A percentile compares a stretch with the other conserved stretches of the same genome.
Conservation (phyloP, 1,140 invertebrate genomes). For the Branchinecta lindahli region DNA sequence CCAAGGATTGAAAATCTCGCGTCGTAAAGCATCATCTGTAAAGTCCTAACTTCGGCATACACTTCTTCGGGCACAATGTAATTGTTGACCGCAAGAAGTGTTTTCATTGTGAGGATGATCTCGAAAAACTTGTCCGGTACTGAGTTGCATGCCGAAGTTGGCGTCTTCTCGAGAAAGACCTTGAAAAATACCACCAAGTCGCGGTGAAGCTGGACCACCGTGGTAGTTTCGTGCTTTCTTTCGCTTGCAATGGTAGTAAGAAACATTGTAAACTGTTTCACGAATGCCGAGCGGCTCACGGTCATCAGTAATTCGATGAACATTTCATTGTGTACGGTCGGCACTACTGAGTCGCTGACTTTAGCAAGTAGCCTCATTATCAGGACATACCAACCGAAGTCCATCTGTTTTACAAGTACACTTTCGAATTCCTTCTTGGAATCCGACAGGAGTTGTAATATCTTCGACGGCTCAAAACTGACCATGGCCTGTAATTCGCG, state of each 20-base stretch:
- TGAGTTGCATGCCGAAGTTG: constrained; percentile 12
- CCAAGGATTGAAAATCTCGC: not conserved
- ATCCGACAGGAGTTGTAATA: not conserved
- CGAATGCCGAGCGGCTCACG: not conserved
- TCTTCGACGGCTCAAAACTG: not conserved
- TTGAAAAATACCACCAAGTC: constrained; percentile 2
- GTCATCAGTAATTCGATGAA: not conserved
- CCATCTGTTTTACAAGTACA: not conserved
- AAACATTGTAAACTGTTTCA: not conserved
- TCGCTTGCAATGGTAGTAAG: not conserved
- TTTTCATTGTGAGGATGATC: not conserved
- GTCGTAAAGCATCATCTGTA: not conserved
- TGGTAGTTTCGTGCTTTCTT: not conserved
- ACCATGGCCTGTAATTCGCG: not conserved
- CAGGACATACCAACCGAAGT: not conserved
- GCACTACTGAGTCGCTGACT: not conserved
- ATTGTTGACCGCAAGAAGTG: not conserved
- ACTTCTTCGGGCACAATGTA: constrained; percentile 4
- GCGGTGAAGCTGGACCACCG: not conserved
- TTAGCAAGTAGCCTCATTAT: not conserved
- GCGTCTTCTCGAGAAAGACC: constrained; percentile 7
- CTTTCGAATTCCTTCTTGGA: not conserved
- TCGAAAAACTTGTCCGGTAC: constrained; percentile 14
- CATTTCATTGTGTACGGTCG: not conserved
- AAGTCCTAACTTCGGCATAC: not conserved